These are phyloP conservation scores for Egretta garzetta DNA, from an alignment of 2,113 vertebrate genomes.

Conservation along the genomic window DNA sequence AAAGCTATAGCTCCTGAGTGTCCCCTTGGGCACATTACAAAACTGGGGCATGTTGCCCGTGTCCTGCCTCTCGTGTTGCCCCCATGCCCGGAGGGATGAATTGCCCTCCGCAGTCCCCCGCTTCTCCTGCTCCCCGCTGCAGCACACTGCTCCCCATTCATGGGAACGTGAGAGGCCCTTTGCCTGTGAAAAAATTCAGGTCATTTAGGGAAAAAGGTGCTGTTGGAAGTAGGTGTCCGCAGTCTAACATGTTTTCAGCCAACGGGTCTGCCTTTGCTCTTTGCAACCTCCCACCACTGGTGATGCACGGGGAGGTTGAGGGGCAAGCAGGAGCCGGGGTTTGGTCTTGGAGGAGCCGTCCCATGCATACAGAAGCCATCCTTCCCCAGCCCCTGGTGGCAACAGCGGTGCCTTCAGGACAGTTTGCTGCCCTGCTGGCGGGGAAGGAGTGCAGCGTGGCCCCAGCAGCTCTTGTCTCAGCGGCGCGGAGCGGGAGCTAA, in stretches of 20 bases:
- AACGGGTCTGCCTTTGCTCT: neutral
- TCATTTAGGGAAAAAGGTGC: neutral
- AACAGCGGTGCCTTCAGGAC: accelerated
- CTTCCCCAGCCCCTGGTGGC: neutral
- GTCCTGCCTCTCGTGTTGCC: neutral
- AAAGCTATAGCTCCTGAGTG: neutral
- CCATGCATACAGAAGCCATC: neutral
- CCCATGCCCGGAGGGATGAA: neutral
- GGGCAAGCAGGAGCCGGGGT: neutral
- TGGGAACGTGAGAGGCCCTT: neutral
- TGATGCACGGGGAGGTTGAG: neutral
- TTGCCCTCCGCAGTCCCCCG: accelerated
- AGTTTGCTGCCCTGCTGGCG: neutral
- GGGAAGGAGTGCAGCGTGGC: neutral
- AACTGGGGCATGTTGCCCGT: neutral
- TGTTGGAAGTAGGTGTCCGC: neutral
- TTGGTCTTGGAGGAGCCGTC: accelerated
- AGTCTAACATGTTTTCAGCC: neutral
- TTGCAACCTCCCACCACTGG: neutral
- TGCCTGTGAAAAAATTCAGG: neutral
- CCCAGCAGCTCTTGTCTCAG: neutral
- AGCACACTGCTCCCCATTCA: neutral
- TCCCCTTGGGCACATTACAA: neutral
- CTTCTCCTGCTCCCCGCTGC: neutral
- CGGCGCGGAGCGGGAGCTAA: neutral